Evolutionary conservation across 2,888 invertebrate species (phyloP).

Genomic region (Microctonus brassicae): DNA sequence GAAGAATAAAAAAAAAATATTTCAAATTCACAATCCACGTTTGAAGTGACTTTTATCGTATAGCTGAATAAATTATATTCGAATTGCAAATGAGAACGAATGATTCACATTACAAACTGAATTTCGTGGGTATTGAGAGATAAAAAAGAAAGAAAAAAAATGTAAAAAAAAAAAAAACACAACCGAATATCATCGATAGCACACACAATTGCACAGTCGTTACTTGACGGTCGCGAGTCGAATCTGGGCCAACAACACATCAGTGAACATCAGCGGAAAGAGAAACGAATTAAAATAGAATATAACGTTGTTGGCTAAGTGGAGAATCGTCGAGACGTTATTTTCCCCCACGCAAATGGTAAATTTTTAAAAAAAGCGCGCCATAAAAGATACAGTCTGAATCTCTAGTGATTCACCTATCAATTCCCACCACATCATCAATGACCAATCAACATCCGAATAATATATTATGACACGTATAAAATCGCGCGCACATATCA

Average conservation of each 20-base stretch:
- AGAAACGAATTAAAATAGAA: slow-evolving; percentile 63
- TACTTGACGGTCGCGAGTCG: slow-evolving; percentile 57
- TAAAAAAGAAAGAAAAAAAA: neutral
- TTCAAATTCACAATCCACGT: neutral
- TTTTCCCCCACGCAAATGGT: neutral
- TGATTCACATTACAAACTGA: neutral
- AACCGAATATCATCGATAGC: neutral
- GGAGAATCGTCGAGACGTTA: slow-evolving; percentile 13
- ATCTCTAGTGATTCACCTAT: neutral
- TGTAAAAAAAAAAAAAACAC: neutral
- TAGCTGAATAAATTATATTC: neutral
- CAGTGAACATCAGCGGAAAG: slow-evolving; percentile 28
- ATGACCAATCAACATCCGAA: neutral
- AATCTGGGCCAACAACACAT: slow-evolving; percentile 62
- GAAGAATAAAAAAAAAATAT: neutral
- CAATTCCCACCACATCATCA: neutral
- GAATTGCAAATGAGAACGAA: neutral
- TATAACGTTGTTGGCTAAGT: slow-evolving; percentile 31
- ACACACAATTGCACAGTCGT: slow-evolving; percentile 40
- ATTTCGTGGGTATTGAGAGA: neutral
- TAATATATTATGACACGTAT: neutral
- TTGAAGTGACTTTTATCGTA: neutral
- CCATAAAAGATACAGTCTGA: neutral
- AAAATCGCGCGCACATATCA: neutral
- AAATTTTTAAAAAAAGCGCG: slow-evolving; percentile 9